Evolutionary conservation across 1,140 invertebrate species (phyloP).

Genomic region (Cardiocondyla obscurior): DNA sequence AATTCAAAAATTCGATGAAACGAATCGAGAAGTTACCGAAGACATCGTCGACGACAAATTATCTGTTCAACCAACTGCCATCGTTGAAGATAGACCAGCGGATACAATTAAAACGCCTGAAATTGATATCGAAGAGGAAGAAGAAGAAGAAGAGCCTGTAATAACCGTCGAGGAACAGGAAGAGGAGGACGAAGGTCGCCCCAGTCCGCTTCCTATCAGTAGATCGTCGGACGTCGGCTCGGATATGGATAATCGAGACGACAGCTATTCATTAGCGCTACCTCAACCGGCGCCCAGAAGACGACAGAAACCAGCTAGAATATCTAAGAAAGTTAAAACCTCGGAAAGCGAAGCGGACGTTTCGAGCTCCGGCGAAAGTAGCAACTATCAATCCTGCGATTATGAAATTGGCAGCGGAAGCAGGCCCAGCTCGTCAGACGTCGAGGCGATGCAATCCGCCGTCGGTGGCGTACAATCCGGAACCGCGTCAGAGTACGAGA

Average conservation of each 20-base stretch:
- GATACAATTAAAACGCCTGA: slow-evolving; percentile 36
- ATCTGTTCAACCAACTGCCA: slow-evolving; percentile 24
- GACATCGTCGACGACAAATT: neutral
- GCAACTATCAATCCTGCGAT: slow-evolving; percentile 95
- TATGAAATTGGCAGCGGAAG: slow-evolving; percentile 89
- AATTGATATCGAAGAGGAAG: slow-evolving; percentile 64
- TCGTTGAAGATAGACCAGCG: slow-evolving; percentile 38
- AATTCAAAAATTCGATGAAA: slow-evolving; percentile 48
- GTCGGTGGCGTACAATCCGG: slow-evolving; percentile 85
- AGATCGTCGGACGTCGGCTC: slow-evolving; percentile 72
- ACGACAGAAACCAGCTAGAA: slow-evolving; percentile 76
- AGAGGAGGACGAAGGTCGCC: slow-evolving; percentile 55
- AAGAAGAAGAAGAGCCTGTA: slow-evolving; percentile 65
- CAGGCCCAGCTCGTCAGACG: slow-evolving; percentile 93
- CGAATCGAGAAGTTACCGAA: slow-evolving; percentile 13
- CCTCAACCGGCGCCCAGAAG: slow-evolving; percentile 78
- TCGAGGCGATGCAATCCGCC: slow-evolving; percentile 87
- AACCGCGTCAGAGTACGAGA: slow-evolving; percentile 93
- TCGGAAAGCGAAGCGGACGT: slow-evolving; percentile 85
- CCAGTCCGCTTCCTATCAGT: slow-evolving; percentile 71
- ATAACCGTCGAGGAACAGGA: slow-evolving; percentile 72
- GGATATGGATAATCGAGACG: slow-evolving; percentile 79
- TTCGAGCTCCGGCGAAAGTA: slow-evolving; percentile 95
- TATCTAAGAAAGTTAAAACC: slow-evolving; percentile 67
- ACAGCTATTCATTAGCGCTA: slow-evolving; percentile 72